These are phyloP conservation scores for Conistra vaccinii DNA, from an alignment of 2,888 invertebrate genomes.

Conservation along the genomic window DNA sequence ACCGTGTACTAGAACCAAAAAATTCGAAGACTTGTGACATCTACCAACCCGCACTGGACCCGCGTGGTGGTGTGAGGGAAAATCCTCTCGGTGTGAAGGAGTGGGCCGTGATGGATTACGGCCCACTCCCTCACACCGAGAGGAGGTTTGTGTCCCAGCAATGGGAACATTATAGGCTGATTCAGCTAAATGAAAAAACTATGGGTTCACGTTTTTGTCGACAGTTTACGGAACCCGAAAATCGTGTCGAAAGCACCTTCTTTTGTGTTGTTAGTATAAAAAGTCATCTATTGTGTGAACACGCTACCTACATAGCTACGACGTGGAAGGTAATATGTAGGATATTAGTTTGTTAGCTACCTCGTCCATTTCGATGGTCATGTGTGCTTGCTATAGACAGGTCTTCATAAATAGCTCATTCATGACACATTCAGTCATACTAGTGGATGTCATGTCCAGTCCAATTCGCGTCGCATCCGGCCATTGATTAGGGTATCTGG, in stretches of 20 bases:
- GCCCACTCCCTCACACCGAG: no score
- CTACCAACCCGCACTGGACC: no score
- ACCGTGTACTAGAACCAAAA: no score
- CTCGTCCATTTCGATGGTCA: background rate
- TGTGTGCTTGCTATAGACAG: background rate
- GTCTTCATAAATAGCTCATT: background rate
- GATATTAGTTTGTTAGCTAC: background rate
- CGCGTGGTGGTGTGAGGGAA: no score
- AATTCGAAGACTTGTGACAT: no score
- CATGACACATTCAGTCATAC: background rate
- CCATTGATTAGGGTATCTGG: conserved; percentile 4
- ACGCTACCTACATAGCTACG: background rate
- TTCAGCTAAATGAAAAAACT: no score
- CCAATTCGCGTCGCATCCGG: conserved; percentile 16
- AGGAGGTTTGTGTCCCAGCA: no score
- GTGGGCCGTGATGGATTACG: no score
- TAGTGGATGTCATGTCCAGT: conserved; percentile 15
- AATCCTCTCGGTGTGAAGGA: no score
- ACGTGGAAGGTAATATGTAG: background rate
- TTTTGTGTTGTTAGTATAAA: conserved; percentile 1
- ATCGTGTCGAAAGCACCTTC: background rate
- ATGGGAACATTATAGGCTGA: no score
- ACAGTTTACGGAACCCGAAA: background rate
- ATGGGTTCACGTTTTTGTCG: background rate
- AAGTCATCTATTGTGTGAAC: background rate